Evolutionary conservation across 2,888 invertebrate species (phyloP), one percentile per base, ranked within the genome.

Genomic region (Chorisops tibialis): DNA sequence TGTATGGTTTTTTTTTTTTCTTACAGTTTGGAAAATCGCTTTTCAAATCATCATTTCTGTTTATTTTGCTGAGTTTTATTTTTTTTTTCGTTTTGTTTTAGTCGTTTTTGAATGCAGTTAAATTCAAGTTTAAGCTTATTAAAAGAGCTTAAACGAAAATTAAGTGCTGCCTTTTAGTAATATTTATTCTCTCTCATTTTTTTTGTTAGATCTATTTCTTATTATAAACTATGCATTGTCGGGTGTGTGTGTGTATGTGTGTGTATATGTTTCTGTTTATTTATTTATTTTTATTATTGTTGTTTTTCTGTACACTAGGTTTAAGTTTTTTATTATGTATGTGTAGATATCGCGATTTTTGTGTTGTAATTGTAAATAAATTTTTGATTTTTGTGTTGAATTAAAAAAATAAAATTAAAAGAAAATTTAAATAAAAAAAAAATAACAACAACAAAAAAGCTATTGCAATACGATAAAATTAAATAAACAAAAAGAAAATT

Each of bases 401-500:
- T 7, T 30, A 7, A 30, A 30, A 30, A 30, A 2, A 30, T 30
- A 43, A 18, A 24, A 30, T 45, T 30, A 56, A 14, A 5, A 45
- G 35, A 43, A 43, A 56, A 16, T 22, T 39, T 9, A 43, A 56
- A 56, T 56, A 45, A 11, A 24, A 56, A 56, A 43, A 56, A 37
- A 19, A 30, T 56, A 56, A 56, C 56, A 56, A 45, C 56, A 56
- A 56, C 43, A 54, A 56, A 56, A 43, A 30, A 35, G 30, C 56
- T 56, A 56, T 56, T 56, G 56, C 56, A 56, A 56, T 43, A 43
- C 16, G 5, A 43, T 56, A 56, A 56, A 56, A 43, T 43, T 56
- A 24, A 43, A 24, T 30, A 43, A 56, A 56, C 24, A 30, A 56
- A 30, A 54, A 14, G 30, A 35, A 45, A 24, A 56, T 45, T 56